Evolutionary conservation across 2,797 vertebrate genomes (phyloP).

Genomic region (Danio kyathit): DNA sequence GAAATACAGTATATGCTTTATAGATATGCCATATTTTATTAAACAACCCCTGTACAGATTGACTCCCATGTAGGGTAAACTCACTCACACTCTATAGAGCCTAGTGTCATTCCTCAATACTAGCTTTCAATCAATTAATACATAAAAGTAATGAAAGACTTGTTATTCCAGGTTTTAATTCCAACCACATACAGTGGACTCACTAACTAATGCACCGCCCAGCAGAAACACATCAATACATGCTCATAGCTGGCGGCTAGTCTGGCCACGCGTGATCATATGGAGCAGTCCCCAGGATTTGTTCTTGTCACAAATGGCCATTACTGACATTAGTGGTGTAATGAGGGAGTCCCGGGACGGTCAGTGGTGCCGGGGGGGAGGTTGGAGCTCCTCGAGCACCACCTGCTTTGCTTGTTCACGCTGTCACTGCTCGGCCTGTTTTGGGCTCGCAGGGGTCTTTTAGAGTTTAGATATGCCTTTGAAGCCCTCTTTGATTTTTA

Average conservation of each 20-base stretch:
- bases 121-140: conserved; percentile 9
- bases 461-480: conserved; percentile 85
- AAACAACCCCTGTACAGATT: too few species aligned
- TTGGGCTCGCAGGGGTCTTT: conserved; percentile 76
- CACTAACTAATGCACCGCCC: conserved; percentile 35
- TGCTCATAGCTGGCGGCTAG: conserved; percentile 41
- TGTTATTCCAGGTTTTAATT: conserved; percentile 27
- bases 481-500: conserved; percentile 84
- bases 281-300: conserved; percentile 19
- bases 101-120: too few species aligned
- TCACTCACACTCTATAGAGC: too few species aligned
- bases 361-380: conserved; percentile 55
- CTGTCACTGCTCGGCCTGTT: conserved; percentile 77
- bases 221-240: conserved; percentile 41
- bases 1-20: too few species aligned
- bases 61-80: too few species aligned
- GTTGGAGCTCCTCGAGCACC: conserved; percentile 70
- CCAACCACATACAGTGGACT: conserved; percentile 31
- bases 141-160: conserved; percentile 6
- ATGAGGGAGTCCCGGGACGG: conserved; percentile 25
- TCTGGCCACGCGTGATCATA: conserved; percentile 40
- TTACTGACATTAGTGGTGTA: conserved; percentile 39
- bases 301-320: conserved; percentile 44
- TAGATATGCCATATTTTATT: too few species aligned
- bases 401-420: conserved; percentile 85